Conservation (phyloP, 2,797 vertebrate genomes). For the Phoeniculus purpureus region DNA sequence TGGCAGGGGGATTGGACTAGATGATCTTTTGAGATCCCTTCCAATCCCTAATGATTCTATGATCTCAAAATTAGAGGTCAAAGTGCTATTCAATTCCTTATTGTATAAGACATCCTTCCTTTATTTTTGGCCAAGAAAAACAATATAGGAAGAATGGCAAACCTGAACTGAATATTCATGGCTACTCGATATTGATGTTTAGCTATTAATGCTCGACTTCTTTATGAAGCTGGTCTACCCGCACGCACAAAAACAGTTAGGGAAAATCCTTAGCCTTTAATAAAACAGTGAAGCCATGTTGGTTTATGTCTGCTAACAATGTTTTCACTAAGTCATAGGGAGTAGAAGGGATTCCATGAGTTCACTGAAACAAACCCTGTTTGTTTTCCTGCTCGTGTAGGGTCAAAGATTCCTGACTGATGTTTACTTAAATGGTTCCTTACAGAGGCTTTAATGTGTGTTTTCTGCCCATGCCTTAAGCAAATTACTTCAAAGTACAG, state of each 20-base stretch:
- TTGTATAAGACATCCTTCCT: not conserved
- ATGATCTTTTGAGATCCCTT: too few species aligned
- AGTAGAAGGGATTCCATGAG: not conserved
- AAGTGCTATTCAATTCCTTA: not conserved
- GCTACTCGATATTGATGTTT: not conserved
- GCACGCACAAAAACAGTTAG: not conserved
- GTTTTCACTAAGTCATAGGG: not conserved
- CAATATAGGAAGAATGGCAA: not conserved
- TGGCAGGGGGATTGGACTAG: too few species aligned
- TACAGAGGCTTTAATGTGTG: not conserved
- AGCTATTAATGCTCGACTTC: not conserved
- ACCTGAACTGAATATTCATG: not conserved
- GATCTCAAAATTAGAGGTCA: too few species aligned
- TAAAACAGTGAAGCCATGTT: not conserved
- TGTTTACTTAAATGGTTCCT: not conserved
- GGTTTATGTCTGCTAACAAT: not conserved
- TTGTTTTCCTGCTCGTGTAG: accelerated
- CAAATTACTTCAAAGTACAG: not conserved
- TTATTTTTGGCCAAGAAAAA: not conserved
- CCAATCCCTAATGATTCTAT: too few species aligned
- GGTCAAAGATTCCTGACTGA: not conserved
- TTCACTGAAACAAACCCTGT: not conserved
- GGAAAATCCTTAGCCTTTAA: not conserved
- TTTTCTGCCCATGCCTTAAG: not conserved
- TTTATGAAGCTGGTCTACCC: not conserved